Conservation (phyloP, 2,888 invertebrate genomes). For the Cancer borealis region DNA sequence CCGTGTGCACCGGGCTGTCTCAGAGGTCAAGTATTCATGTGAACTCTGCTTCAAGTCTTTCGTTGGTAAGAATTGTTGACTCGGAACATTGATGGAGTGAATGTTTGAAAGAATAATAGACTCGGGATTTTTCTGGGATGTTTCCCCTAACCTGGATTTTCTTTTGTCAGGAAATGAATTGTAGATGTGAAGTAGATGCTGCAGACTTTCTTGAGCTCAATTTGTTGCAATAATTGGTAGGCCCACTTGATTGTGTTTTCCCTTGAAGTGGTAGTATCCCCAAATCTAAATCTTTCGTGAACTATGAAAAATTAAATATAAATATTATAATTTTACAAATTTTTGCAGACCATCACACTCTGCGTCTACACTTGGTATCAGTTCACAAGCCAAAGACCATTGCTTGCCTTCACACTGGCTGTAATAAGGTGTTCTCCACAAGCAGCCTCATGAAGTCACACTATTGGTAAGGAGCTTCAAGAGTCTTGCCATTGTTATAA, state of each 20-base stretch:
- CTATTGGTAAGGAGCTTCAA: constrained; percentile 52
- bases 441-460: constrained; percentile 61
- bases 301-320: not conserved
- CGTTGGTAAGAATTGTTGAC: constrained; percentile 24
- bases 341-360: constrained; percentile 60
- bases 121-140: not conserved
- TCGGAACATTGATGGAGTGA: not conserved
- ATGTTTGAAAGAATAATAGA: not conserved
- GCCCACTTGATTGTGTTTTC: not conserved
- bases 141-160: not conserved
- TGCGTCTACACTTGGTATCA: constrained; percentile 61
- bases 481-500: not conserved
- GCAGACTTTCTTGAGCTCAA: too few species aligned
- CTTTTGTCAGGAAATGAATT: too few species aligned
- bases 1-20: constrained; percentile 62
- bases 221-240: too few species aligned
- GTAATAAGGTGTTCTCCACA: constrained; percentile 58
- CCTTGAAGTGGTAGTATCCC: not conserved
- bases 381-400: constrained; percentile 72
- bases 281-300: not conserved
- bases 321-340: not conserved
- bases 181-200: too few species aligned
- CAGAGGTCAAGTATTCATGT: constrained; percentile 53
- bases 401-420: constrained; percentile 52
- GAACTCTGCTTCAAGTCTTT: constrained; percentile 67